Percentiles rank a stretch among this genome's conserved stretches.
Evolutionary conservation across 2,888 invertebrate species (phyloP).

Genomic region (Tachina fera): DNA sequence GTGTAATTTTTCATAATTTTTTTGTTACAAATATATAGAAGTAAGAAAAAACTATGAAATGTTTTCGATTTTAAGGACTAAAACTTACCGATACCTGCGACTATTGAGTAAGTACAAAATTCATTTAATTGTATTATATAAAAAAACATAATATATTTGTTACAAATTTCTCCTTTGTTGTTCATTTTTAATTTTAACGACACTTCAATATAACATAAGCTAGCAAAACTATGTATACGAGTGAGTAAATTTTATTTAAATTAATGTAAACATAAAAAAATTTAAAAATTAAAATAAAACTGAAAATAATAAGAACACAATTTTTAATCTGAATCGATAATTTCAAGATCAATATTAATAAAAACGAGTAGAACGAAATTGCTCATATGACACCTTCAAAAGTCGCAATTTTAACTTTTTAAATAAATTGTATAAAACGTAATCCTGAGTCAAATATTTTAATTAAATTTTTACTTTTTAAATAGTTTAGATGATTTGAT

Average conservation of each 20-base stretch:
- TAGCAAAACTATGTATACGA: slow-evolving; percentile 56
- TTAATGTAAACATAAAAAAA: slow-evolving; percentile 23
- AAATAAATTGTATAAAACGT: slow-evolving; percentile 40
- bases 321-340: slow-evolving; percentile 45
- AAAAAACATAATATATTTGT: slow-evolving; percentile 50
- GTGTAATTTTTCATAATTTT: no score
- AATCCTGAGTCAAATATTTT: slow-evolving; percentile 29
- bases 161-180: slow-evolving; percentile 27
- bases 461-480: background rate
- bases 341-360: slow-evolving; percentile 42
- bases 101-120: slow-evolving; percentile 28
- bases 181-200: slow-evolving; percentile 32
- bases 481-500: slow-evolving; percentile 4
- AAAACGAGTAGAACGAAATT: slow-evolving; percentile 35
- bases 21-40: background rate
- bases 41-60: background rate
- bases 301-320: slow-evolving; percentile 47
- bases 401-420: background rate
- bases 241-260: slow-evolving; percentile 32
- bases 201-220: slow-evolving; percentile 65
- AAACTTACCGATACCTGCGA: no score
- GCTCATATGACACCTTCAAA: slow-evolving; percentile 7
- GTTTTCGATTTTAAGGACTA: no score
- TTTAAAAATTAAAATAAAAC: slow-evolving; percentile 14
- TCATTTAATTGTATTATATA: slow-evolving; percentile 49